These are phyloP conservation scores for Ameiurus melas DNA, from an alignment of 2,113 vertebrate species.

Conservation along the genomic window DNA sequence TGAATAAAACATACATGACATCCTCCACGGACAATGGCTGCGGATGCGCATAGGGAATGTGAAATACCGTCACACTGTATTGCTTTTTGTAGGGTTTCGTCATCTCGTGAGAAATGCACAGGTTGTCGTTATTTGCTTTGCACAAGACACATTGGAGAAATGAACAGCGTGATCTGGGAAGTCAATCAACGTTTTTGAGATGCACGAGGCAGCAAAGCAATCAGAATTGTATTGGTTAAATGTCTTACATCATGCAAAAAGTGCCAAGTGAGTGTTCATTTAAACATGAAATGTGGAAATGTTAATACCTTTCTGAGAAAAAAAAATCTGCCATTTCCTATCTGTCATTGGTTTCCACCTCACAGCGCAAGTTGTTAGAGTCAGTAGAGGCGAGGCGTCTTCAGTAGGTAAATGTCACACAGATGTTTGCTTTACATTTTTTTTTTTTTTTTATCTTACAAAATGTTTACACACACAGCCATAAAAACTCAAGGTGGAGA, in stretches of 20 bases:
- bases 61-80: neutral
- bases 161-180: neutral
- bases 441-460: neutral
- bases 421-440: neutral
- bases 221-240: neutral
- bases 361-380: neutral
- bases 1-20: constrained; percentile 42
- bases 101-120: neutral
- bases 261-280: neutral
- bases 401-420: neutral
- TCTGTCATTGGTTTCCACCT: neutral
- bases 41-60: constrained; percentile 2
- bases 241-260: neutral
- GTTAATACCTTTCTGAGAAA: neutral
- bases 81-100: neutral
- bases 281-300: neutral
- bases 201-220: neutral
- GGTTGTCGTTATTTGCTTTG: constrained; percentile 13
- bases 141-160: too few species aligned
- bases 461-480: neutral
- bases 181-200: neutral
- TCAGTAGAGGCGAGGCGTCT: neutral
- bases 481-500: neutral
- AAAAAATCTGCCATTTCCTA: neutral
- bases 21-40: constrained; percentile 3